These are phyloP conservation scores for Odontamblyopus rebecca DNA, from an alignment of 2,797 vertebrate species.

Conservation along the genomic window DNA sequence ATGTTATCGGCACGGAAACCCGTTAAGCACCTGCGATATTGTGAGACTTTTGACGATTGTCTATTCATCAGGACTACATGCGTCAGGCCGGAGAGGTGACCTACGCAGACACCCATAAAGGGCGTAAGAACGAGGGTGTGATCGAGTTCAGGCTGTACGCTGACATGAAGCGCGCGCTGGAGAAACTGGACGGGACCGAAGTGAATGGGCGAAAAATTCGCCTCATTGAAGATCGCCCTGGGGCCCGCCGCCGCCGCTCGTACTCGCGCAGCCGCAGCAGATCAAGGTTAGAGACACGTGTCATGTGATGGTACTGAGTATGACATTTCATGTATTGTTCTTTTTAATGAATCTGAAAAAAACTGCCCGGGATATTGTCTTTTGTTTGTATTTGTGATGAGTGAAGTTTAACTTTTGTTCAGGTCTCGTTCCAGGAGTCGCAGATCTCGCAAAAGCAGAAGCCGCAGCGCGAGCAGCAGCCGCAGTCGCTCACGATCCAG, in stretches of 20 bases:
- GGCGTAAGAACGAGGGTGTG: constrained; percentile 93
- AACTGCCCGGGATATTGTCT: neutral
- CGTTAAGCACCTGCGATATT: too few species aligned
- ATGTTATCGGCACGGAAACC: too few species aligned
- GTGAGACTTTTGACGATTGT: neutral
- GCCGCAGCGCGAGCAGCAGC: constrained; percentile 89
- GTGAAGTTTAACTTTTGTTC: neutral
- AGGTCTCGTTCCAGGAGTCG: constrained; percentile 95
- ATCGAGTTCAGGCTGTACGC: constrained; percentile 97
- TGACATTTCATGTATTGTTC: too few species aligned
- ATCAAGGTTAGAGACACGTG: constrained; percentile 76
- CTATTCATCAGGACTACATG: constrained; percentile 90
- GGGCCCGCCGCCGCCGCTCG: constrained; percentile 86
- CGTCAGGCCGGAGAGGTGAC: constrained; percentile 98
- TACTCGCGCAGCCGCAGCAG: constrained; percentile 86
- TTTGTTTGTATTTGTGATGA: neutral
- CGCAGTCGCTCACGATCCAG: constrained; percentile 88
- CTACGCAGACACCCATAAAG: constrained; percentile 95
- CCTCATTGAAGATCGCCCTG: constrained; percentile 93
- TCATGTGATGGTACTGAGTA: neutral
- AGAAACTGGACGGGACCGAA: constrained; percentile 95
- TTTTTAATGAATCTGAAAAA: too few species aligned
- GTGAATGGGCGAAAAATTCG: constrained; percentile 96
- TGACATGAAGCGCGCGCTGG: constrained; percentile 96
- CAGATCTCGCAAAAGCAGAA: constrained; percentile 91